These are phyloP conservation scores for Ophioderma brevispina DNA, from an alignment of 35 echinoderm and acorn worm genomes.

Conservation along the genomic window DNA sequence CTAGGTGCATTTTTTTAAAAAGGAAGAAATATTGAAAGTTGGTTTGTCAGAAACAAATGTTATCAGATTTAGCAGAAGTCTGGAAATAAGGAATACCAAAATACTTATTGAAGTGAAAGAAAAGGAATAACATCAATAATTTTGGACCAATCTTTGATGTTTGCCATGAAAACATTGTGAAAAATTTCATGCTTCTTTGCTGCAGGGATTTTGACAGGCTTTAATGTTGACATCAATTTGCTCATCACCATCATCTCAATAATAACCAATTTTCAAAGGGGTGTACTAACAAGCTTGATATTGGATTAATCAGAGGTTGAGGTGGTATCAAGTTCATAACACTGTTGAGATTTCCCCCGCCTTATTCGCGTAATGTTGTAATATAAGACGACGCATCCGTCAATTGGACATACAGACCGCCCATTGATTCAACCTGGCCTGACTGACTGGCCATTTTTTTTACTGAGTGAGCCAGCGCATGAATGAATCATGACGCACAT, in stretches of 20 bases:
- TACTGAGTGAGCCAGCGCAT: neutral
- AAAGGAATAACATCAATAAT: too few species aligned
- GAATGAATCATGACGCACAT: neutral
- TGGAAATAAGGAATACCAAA: too few species aligned
- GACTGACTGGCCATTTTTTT: neutral
- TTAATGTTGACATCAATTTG: neutral
- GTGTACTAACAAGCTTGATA: neutral
- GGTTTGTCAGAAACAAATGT: too few species aligned
- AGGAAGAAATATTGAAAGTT: too few species aligned
- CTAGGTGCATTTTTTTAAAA: too few species aligned
- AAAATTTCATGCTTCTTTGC: too few species aligned
- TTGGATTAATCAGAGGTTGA: neutral
- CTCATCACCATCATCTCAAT: neutral
- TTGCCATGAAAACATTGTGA: too few species aligned
- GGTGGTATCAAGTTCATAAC: neutral
- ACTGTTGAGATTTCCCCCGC: neutral
- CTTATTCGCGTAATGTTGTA: neutral
- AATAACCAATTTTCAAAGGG: too few species aligned
- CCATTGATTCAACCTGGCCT: neutral
- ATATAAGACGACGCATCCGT: neutral
- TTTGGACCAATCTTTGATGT: too few species aligned
- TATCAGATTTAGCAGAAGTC: too few species aligned
- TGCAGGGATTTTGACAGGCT: too few species aligned
- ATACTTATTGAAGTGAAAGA: too few species aligned
- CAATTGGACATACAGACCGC: neutral